Conservation (phyloP, 2,888 invertebrate genomes). For the Stenodema calcarata region DNA sequence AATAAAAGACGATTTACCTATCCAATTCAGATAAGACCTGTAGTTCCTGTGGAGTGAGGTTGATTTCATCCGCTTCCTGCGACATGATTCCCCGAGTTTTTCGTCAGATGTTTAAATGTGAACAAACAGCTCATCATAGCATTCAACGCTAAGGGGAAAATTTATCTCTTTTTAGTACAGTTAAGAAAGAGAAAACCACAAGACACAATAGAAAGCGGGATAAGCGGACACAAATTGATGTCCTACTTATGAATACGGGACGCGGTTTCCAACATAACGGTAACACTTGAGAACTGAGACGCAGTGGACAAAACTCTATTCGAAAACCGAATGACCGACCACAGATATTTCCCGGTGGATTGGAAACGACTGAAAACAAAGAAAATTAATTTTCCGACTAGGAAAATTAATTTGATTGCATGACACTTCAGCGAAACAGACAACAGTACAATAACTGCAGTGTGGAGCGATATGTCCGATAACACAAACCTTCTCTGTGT, state of each 20-base stretch:
- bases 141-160: neutral
- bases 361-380: neutral
- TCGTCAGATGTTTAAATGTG: neutral
- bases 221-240: neutral
- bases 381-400: neutral
- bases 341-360: neutral
- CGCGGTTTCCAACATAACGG: conserved; percentile 8
- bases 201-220: neutral
- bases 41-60: conserved; percentile 81
- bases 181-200: neutral
- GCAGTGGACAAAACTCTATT: neutral
- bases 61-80: conserved; percentile 72
- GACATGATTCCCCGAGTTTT: conserved; percentile 60
- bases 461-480: neutral
- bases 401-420: conserved; percentile 1
- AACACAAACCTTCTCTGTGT: neutral
- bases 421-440: conserved; percentile 19
- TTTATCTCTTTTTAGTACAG: neutral
- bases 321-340: neutral
- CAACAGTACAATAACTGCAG: conserved; percentile 11
- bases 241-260: neutral
- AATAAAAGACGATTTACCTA: conserved; percentile 68
- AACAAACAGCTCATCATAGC: conserved; percentile 13
- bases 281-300: neutral
- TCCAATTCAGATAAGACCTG: conserved; percentile 86